A percentile compares a stretch with the other conserved stretches of the same genome.
These are phyloP conservation scores for Phytoseiulus persimilis DNA, from an alignment of 2,888 invertebrate species.

Conservation along the genomic window DNA sequence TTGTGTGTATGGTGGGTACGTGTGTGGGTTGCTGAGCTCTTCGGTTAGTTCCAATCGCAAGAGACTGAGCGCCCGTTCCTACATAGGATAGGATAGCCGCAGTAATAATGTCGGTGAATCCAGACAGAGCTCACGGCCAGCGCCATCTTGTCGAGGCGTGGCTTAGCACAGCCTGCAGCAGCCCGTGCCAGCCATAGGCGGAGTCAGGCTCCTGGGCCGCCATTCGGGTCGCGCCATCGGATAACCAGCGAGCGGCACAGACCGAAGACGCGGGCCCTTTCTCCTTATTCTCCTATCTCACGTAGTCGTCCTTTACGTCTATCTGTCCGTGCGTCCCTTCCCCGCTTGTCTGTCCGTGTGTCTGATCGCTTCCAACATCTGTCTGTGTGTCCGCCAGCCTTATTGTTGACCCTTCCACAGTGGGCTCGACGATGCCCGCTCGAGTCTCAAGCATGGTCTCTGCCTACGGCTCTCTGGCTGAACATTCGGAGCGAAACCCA, in stretches of 20 bases:
- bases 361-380: neutral
- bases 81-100: constrained; percentile 5
- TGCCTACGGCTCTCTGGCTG: too few relatives aligned
- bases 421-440: neutral
- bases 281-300: neutral
- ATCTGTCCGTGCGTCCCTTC: neutral
- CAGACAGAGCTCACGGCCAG: neutral
- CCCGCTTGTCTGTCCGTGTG: neutral
- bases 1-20: neutral
- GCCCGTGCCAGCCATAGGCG: neutral
- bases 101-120: neutral
- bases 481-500: too few relatives aligned
- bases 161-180: neutral
- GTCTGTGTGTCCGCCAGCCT: neutral
- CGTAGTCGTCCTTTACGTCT: neutral
- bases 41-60: neutral
- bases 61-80: neutral
- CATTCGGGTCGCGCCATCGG: constrained; percentile 5
- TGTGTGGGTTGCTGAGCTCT: neutral
- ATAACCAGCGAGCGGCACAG: neutral
- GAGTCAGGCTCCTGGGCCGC: neutral
- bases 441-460: too few relatives aligned
- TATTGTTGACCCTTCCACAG: neutral
- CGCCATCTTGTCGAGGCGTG: neutral
- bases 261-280: neutral